phyloP scores from a whole-genome alignment of 1,140 invertebrate species.

The Drosophila grimshawi region DNA sequence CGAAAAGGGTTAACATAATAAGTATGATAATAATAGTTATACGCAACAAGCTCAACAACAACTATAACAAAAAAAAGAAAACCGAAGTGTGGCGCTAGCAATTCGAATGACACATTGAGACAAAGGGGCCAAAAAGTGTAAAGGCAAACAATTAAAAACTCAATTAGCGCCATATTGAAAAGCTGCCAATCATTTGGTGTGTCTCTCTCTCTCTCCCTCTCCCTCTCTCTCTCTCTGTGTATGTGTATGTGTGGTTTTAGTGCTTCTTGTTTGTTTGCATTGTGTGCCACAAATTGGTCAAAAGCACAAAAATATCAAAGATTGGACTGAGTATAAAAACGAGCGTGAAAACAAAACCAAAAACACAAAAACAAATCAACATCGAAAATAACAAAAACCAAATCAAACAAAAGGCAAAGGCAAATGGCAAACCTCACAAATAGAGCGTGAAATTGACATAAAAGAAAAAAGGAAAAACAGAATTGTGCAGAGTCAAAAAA shows the following conservation, averaged over 20 bases:
- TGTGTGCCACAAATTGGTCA: constrained; percentile 80
- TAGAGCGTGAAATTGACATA: constrained; percentile 81
- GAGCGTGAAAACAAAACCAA: constrained; percentile 17
- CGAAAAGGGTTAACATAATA: constrained; percentile 14
- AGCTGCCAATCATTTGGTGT: constrained; percentile 75
- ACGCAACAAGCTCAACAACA: constrained; percentile 12
- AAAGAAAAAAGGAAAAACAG: constrained; percentile 33
- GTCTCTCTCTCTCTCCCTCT: constrained; percentile 6
- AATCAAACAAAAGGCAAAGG: constrained; percentile 61
- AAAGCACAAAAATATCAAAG: constrained; percentile 83
- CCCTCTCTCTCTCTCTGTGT: constrained; percentile 4
- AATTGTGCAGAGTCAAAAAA: constrained; percentile 3
- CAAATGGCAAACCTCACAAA: constrained; percentile 80
- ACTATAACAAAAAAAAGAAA: constrained; percentile 19
- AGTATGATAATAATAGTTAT: neutral
- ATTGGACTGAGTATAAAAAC: constrained; percentile 54
- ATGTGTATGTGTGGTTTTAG: constrained; percentile 27
- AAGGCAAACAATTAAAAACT: constrained; percentile 82
- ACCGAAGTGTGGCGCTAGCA: constrained; percentile 39
- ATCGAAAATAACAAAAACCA: constrained; percentile 22
- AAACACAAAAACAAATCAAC: constrained; percentile 21
- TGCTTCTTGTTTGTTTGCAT: constrained; percentile 71
- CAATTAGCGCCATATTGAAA: constrained; percentile 82
- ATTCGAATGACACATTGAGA: constrained; percentile 42
- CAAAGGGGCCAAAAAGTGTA: constrained; percentile 67